Conservation (phyloP, 2,113 vertebrate species). For the Pelvicachromis taeniatus region DNA sequence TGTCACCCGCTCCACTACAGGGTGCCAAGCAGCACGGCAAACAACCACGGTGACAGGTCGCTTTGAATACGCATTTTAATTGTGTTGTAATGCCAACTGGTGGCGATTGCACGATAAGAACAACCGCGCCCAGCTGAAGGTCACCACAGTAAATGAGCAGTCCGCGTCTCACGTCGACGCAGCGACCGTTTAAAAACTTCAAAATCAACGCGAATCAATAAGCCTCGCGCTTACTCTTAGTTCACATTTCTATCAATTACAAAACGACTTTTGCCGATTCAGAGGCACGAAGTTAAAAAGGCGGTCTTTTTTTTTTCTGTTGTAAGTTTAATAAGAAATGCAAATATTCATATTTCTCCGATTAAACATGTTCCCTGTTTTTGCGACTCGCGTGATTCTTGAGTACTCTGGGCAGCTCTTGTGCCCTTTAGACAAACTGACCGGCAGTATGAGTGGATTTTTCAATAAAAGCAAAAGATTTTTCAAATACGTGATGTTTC, state of each 20-base stretch:
- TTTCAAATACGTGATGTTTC: not conserved
- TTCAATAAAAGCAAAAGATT: not conserved
- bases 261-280: not conserved
- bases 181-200: not conserved
- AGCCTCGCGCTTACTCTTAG: not conserved
- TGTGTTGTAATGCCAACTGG: constrained; percentile 55
- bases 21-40: constrained; percentile 51
- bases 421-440: not conserved
- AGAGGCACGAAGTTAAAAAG: not conserved
- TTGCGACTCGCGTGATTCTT: not conserved
- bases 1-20: constrained; percentile 59
- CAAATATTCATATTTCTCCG: not conserved
- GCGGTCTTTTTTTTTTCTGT: not conserved
- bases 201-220: not conserved
- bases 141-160: constrained; percentile 38
- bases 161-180: not conserved
- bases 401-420: constrained; percentile 18
- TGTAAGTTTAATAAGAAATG: not conserved
- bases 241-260: not conserved
- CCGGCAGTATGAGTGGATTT: not conserved
- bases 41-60: constrained; percentile 54
- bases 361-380: not conserved
- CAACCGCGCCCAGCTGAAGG: constrained; percentile 60
- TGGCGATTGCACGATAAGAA: constrained; percentile 47
- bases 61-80: constrained; percentile 61